Conservation (phyloP, 53 echinoderm and acorn worm species). For the Apostichopus leukothele region DNA sequence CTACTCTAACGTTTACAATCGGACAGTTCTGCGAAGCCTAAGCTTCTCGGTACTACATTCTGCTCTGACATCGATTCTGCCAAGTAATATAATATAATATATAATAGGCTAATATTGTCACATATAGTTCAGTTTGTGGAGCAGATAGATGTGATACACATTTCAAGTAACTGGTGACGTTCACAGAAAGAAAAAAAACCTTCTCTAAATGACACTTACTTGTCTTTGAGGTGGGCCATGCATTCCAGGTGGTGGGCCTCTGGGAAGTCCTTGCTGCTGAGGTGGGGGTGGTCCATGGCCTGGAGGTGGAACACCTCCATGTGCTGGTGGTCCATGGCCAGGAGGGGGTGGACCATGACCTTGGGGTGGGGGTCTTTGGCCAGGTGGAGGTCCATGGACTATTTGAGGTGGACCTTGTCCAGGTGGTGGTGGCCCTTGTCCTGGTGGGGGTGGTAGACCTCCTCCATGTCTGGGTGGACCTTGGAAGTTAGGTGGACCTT, state of each 20-base stretch:
- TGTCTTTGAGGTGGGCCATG: conserved; percentile 55
- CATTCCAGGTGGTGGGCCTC: conserved; percentile 54
- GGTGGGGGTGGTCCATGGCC: conserved; percentile 67
- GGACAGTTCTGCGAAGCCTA: too few species aligned
- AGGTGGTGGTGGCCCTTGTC: conserved; percentile 57
- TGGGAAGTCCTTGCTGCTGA: conserved; percentile 73
- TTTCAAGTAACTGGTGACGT: too few species aligned
- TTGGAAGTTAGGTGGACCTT: conserved; percentile 55
- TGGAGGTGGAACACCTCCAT: conserved; percentile 54
- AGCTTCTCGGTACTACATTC: too few species aligned
- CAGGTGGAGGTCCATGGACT: conserved; percentile 65
- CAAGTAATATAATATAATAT: too few species aligned
- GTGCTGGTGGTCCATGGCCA: conserved; percentile 57
- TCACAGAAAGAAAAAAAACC: too few species aligned
- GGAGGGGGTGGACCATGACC: conserved; percentile 56
- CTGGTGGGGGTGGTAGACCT: conserved; percentile 61
- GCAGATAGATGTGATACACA: too few species aligned
- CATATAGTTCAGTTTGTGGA: too few species aligned
- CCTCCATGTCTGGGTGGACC: conserved; percentile 65
- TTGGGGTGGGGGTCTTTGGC: conserved; percentile 59
- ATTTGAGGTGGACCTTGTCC: conserved; percentile 46
- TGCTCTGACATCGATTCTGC: too few species aligned
- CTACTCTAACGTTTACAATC: too few species aligned
- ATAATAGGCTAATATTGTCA: too few species aligned
- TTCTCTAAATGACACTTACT: neutral